Evolutionary conservation across 2,797 vertebrate genomes (phyloP).

Genomic region (Rhabdophis nuchalis): DNA sequence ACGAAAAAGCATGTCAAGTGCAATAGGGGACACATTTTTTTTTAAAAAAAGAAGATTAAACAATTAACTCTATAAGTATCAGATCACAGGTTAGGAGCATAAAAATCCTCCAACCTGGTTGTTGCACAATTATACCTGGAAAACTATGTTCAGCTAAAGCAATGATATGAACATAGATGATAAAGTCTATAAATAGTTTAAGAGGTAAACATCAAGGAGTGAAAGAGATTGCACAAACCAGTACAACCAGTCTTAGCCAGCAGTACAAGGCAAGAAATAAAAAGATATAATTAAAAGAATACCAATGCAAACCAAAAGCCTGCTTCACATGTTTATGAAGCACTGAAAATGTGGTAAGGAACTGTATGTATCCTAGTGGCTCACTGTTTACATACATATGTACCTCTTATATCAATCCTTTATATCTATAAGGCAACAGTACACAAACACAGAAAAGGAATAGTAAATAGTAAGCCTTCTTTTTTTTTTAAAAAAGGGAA

Average conservation of each 20-base stretch:
- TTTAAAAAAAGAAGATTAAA: neutral
- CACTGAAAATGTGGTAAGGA: neutral
- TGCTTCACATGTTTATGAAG: neutral
- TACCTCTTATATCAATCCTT: neutral
- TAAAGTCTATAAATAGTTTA: constrained; percentile 60
- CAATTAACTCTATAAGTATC: constrained; percentile 9
- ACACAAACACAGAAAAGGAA: neutral
- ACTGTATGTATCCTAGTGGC: too few relatives aligned
- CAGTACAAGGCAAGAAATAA: constrained; percentile 8
- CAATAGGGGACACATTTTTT: neutral
- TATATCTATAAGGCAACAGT: neutral
- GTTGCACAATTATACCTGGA: constrained; percentile 41
- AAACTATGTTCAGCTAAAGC: constrained; percentile 37
- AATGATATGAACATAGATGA: constrained; percentile 53
- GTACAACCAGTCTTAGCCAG: constrained; percentile 14
- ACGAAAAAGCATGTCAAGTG: neutral
- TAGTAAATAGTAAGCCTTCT: neutral
- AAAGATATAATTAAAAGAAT: neutral
- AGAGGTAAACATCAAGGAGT: constrained; percentile 30
- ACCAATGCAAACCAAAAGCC: neutral
- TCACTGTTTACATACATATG: neutral
- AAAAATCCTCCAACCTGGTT: neutral
- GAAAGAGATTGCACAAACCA: constrained; percentile 49
- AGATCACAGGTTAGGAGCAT: neutral
- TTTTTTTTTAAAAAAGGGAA: neutral